A percentile compares a stretch with the other conserved stretches of the same genome.
Evolutionary conservation across 2,797 vertebrate genomes (phyloP).

Genomic region (Semotilus atromaculatus): DNA sequence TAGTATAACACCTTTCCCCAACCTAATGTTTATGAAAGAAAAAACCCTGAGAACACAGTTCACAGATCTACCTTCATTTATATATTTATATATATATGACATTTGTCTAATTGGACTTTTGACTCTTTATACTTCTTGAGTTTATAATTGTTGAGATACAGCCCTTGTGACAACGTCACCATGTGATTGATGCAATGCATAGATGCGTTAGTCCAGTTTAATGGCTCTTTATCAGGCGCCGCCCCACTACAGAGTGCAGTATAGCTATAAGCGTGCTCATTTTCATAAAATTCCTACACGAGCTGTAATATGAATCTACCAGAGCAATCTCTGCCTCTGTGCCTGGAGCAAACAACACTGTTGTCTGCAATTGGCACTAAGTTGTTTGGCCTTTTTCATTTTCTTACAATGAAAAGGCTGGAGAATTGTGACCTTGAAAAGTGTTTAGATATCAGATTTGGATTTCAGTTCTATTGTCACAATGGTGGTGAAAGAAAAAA

Average conservation of each 20-base stretch:
- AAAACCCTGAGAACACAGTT: background rate
- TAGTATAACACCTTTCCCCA: background rate
- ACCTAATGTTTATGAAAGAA: background rate
- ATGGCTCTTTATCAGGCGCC: background rate
- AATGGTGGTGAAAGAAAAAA: too few species aligned
- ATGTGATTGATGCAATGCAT: background rate
- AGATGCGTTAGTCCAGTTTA: background rate
- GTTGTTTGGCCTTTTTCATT: background rate
- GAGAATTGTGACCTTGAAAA: background rate
- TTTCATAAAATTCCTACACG: fast-evolving
- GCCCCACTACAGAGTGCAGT: background rate
- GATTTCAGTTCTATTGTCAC: background rate
- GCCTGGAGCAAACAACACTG: background rate
- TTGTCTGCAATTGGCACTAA: background rate
- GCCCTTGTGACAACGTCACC: background rate
- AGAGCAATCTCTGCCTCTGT: background rate
- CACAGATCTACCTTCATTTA: background rate
- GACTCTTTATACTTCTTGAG: conserved; percentile 2
- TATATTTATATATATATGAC: background rate
- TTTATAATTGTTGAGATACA: conserved; percentile 13
- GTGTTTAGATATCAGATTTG: background rate
- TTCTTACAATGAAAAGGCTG: background rate
- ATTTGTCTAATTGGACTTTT: conserved; percentile 2
- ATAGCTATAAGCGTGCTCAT: background rate
- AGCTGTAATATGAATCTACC: background rate